These are phyloP conservation scores for Microcebus lehilahytsara DNA, from an alignment of 2,113 vertebrate species.

Conservation along the genomic window DNA sequence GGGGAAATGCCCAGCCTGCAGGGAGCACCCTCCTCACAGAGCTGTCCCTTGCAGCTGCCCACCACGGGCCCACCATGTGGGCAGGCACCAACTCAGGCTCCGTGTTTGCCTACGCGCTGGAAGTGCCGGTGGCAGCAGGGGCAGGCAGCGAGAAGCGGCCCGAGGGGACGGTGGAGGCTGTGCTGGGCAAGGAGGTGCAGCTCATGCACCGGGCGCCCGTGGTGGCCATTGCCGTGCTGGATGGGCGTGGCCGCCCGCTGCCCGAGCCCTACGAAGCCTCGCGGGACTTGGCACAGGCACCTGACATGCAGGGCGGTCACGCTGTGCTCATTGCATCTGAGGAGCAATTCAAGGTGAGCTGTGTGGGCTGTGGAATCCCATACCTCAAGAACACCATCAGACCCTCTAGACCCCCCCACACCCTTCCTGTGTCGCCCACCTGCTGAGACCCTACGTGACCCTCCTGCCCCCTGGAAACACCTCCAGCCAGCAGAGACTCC, in stretches of 20 bases:
- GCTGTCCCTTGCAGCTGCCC: conserved; percentile 83
- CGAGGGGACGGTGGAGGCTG: conserved; percentile 89
- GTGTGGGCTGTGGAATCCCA: accelerated
- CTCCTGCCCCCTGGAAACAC: accelerated
- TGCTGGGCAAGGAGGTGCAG: conserved; percentile 98
- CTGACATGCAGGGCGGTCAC: conserved; percentile 95
- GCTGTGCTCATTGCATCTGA: conserved; percentile 97
- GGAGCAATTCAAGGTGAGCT: conserved; percentile 96
- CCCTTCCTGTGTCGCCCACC: neutral
- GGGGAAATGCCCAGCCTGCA: neutral
- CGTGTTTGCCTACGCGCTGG: conserved; percentile 95
- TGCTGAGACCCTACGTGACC: neutral
- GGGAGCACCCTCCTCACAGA: neutral
- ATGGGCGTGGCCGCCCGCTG: conserved; percentile 93
- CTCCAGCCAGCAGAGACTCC: neutral
- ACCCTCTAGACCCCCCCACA: neutral
- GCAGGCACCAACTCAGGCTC: conserved; percentile 97
- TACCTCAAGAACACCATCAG: neutral
- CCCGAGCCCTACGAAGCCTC: conserved; percentile 97
- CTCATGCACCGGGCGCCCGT: conserved; percentile 97
- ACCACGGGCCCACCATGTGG: conserved; percentile 97
- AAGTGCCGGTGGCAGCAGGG: conserved; percentile 85
- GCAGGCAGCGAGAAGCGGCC: conserved; percentile 84
- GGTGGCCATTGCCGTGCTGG: conserved; percentile 93
- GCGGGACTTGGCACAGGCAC: conserved; percentile 93